Base-by-base conservation (phyloP, 1,140 invertebrate genomes). In the Wiebesia pumilae region DNA sequence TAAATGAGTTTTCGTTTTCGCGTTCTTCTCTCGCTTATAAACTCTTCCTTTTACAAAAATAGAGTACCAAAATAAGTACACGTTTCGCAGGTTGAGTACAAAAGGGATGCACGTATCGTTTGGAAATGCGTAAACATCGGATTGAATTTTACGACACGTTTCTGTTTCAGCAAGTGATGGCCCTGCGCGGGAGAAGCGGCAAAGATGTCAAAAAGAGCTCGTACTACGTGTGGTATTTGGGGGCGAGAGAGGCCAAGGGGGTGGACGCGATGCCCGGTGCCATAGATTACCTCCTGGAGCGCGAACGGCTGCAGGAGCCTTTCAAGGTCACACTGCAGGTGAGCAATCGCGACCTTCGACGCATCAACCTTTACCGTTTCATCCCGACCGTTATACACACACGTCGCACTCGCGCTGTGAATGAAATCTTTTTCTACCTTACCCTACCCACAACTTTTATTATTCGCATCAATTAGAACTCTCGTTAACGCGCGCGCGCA, bases 141-240 rank as follows among this genome's bases (percentile, higher is more conserved):
- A 27, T 24, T 62, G 58, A 33, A 69, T 33, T 69, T 33, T 1
- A 30, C 27, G 47, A 47, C 7, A 16, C 21, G 12, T 40, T 88
- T 88, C 40, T 89, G 85, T 91, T 91, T 9, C 89, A 94, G 92
- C 89, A 91, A 93, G 92, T 91, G 88, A 94, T 94, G 93, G 93
- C 93, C 88, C 88, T 93, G 88, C 93, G 92, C 91, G 91, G 96
- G 89, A 95, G 96, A 93, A 93, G 96, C 90, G 95, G 96, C 91
- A 97, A 97, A 91, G 97, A 98, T 91, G 96, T 98, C 89, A 98
- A 98, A 94, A 99, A 99, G 92, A 97, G 98, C 75, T 98, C 98
- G 54, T 99, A 99, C 94, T 99, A 99, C 94, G 98, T 99, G 75
- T 98, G 98, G 97, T 99, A 99, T 94, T 95, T 99, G 88, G 98